Evolutionary conservation across 2,888 invertebrate species (phyloP), one percentile per base, ranked within the genome.

Genomic region (Labia minor): DNA sequence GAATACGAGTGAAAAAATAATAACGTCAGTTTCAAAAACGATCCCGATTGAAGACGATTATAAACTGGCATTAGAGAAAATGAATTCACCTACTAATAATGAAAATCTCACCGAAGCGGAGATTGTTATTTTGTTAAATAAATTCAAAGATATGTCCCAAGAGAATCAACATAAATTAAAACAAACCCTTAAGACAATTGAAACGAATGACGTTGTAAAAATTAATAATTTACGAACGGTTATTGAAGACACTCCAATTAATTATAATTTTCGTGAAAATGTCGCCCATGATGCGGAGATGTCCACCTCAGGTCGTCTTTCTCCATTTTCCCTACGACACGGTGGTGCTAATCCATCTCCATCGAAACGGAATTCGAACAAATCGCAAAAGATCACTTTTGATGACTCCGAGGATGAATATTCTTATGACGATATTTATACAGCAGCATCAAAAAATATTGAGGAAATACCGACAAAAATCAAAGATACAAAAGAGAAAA

Each of bases 31-130:
- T 26, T 6, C 4, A 6, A 26, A 26, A 26, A 8, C 8, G 8
- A 6, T 26, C 71, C 66, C 6, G 81, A 83, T 0, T 80, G 82
- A 73, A 77, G 79, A 70, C 75, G 77, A 19, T 68, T 77, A 20
- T 72, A 77, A 0, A 66, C 69, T 6, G 68, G 68, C 21, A 67
- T 16, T 49, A 49, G 49, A 49, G 3, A 49, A 49, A 49, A 49
- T 49, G 49, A 49, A 49, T 49, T 49, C 66, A 67, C 68, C 64
- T 61, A 18, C 37, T 68, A 70, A 69, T 69, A 67, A 65, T 71
- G 90, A 90, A 71, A 86, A 86, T 11, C 78, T 92, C 8, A 89
- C 90, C 0, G 90, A 92, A 75, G 85, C 87, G 0, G 92, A 92
- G 73, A 76, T 92, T 63, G 89, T 91, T 74, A 87, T 89, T 0